Percentiles rank a stretch among this genome's conserved stretches.
Evolutionary conservation across 1,140 invertebrate genomes (phyloP).

Genomic region (Heliconius eleuchia): DNA sequence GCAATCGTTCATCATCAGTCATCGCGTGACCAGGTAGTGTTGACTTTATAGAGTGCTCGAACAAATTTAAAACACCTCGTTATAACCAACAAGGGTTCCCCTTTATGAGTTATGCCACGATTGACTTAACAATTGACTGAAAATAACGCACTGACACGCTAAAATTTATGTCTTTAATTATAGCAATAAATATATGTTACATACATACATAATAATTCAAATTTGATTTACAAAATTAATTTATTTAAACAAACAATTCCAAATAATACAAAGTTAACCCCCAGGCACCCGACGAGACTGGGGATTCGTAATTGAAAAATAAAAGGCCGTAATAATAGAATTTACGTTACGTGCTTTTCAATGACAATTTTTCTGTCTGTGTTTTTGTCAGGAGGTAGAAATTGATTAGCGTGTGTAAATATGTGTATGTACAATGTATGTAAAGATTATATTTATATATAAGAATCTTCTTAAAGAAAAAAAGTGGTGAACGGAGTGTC

Average conservation of each 20-base stretch:
- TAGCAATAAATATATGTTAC: neutral
- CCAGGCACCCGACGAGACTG: constrained; percentile 61
- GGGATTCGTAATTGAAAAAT: constrained; percentile 79
- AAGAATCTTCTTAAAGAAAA: too few species aligned
- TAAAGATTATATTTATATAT: neutral
- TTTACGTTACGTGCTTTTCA: constrained; percentile 79
- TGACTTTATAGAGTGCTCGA: constrained; percentile 74
- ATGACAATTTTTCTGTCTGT: constrained; percentile 76
- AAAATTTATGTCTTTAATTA: constrained; percentile 5
- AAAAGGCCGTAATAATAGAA: constrained; percentile 81
- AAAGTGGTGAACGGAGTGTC: too few species aligned
- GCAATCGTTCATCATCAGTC: constrained; percentile 59
- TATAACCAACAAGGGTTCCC: constrained; percentile 48
- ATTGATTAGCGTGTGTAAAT: constrained; percentile 53
- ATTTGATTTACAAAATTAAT: neutral
- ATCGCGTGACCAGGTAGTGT: constrained; percentile 71
- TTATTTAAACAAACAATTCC: neutral
- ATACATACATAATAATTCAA: neutral
- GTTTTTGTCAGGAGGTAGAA: constrained; percentile 68
- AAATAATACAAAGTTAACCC: constrained; percentile 55
- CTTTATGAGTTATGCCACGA: constrained; percentile 43
- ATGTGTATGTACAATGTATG: neutral
- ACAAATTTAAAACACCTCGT: constrained; percentile 73
- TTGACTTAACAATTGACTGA: constrained; percentile 28
- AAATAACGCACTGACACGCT: constrained; percentile 38